Percentiles rank a stretch among this genome's conserved stretches.
Evolutionary conservation across 35 echinoderm and acorn worm genomes (phyloP).

Genomic region (Ophioderma brevispina): DNA sequence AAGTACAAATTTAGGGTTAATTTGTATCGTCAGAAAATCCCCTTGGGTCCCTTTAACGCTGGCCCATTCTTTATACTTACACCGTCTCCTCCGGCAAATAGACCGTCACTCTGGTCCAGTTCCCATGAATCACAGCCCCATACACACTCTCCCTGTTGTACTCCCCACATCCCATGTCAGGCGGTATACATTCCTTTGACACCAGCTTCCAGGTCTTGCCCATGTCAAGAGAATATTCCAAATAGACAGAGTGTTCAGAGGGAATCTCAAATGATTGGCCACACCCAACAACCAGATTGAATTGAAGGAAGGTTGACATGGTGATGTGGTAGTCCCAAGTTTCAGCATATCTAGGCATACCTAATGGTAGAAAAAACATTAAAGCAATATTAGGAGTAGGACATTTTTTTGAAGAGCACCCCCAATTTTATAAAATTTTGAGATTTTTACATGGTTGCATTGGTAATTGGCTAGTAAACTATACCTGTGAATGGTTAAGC

Average conservation of each 20-base stretch:
- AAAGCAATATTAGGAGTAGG: no score
- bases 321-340: slow-evolving; percentile 95
- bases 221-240: slow-evolving; percentile 91
- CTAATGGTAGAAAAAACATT: slow-evolving; percentile 38
- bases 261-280: slow-evolving; percentile 11
- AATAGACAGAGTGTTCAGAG: slow-evolving; percentile 16
- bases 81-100: slow-evolving; percentile 44
- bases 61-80: slow-evolving; percentile 62
- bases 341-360: slow-evolving; percentile 76
- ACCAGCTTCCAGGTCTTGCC: slow-evolving; percentile 73
- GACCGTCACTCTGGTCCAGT: slow-evolving; percentile 80
- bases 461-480: no score
- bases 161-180: slow-evolving; percentile 84
- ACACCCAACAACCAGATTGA: slow-evolving; percentile 81
- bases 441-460: no score
- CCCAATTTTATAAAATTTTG: no score
- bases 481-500: no score
- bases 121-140: slow-evolving; percentile 49
- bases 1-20: no score
- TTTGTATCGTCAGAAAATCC: no score
- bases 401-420: no score
- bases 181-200: slow-evolving; percentile 72
- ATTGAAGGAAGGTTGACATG: slow-evolving; percentile 76
- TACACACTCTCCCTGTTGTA: slow-evolving; percentile 71
- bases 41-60: no score